Percentiles rank a stretch among this genome's conserved stretches.
phyloP scores from a whole-genome alignment of 1,140 invertebrate species.

The Colletes gigas region DNA sequence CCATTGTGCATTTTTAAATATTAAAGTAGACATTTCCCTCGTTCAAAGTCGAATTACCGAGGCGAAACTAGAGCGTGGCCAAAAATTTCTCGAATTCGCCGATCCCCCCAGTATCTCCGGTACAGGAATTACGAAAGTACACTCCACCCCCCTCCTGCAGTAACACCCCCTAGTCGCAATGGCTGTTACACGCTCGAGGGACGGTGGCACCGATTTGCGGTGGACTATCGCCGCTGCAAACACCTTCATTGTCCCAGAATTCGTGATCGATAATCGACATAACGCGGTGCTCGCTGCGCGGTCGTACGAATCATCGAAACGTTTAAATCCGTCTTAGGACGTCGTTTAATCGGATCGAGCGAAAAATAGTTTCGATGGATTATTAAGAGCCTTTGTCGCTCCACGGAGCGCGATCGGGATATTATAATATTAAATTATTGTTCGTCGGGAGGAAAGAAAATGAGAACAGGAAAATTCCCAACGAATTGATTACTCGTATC shows the following conservation, averaged over 20 bases:
- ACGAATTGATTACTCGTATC: too few relatives aligned
- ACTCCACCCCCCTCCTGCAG: too few relatives aligned
- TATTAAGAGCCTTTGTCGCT: neutral
- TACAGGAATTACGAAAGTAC: constrained; percentile 12
- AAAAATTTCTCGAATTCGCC: neutral
- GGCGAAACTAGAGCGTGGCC: too few relatives aligned
- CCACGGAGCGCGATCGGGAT: neutral
- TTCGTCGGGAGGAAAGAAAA: neutral
- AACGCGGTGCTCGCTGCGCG: constrained; percentile 6
- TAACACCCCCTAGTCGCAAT: constrained; percentile 8
- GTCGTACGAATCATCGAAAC: constrained; percentile 11
- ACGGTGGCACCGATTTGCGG: constrained; percentile 14
- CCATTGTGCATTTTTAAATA: too few relatives aligned
- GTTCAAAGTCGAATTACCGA: too few relatives aligned
- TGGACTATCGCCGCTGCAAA: constrained; percentile 2
- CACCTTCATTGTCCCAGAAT: constrained; percentile 21
- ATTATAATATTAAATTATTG: neutral
- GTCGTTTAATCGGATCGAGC: neutral
- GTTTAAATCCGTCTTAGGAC: neutral
- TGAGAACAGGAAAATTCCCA: neutral
- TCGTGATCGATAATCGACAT: constrained; percentile 38
- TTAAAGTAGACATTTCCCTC: too few relatives aligned
- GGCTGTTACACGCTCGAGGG: constrained; percentile 29
- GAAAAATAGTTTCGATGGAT: constrained; percentile 15
- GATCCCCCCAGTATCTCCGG: neutral